A percentile compares a stretch with the other conserved stretches of the same genome.
Conservation (phyloP, 2,888 invertebrate genomes). For the Zhuqinia jingwanae region DNA sequence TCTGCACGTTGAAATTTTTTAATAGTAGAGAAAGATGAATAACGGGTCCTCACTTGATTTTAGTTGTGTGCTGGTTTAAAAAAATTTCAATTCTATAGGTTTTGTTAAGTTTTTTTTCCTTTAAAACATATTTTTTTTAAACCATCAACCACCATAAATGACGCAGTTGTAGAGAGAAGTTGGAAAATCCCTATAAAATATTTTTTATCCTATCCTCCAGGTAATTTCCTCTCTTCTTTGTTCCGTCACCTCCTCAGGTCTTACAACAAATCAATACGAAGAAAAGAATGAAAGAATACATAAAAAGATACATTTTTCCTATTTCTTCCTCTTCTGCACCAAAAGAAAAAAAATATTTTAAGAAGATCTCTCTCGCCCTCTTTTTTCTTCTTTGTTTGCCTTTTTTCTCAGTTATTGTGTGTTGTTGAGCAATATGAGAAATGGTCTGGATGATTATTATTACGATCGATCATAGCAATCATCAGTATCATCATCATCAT, state of each 20-base stretch:
- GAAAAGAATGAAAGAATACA: not conserved
- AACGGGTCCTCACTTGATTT: too few species aligned
- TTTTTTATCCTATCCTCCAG: constrained; percentile 22
- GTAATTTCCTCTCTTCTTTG: constrained; percentile 30
- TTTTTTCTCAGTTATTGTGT: constrained; percentile 5
- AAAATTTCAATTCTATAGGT: not conserved
- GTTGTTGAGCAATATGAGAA: constrained; percentile 55
- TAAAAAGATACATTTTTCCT: not conserved
- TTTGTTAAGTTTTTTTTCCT: constrained; percentile 1
- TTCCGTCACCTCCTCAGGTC: not conserved
- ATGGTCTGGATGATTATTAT: constrained; percentile 49
- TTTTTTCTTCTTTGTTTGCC: constrained; percentile 15
- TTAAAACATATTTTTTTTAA: too few species aligned
- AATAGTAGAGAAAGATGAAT: too few species aligned
- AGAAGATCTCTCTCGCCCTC: too few species aligned
- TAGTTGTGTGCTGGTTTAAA: too few species aligned
- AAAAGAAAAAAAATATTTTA: too few species aligned
- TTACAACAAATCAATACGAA: not conserved
- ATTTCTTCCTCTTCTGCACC: too few species aligned
- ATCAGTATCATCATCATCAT: not conserved
- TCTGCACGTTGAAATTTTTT: too few species aligned
- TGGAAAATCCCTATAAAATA: too few species aligned
- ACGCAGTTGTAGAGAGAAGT: too few species aligned
- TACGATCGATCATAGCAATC: constrained; percentile 43
- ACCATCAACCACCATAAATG: too few species aligned